phyloP scores from a whole-genome alignment of 2,113 vertebrate species.

The Rhinoderma darwinii region DNA sequence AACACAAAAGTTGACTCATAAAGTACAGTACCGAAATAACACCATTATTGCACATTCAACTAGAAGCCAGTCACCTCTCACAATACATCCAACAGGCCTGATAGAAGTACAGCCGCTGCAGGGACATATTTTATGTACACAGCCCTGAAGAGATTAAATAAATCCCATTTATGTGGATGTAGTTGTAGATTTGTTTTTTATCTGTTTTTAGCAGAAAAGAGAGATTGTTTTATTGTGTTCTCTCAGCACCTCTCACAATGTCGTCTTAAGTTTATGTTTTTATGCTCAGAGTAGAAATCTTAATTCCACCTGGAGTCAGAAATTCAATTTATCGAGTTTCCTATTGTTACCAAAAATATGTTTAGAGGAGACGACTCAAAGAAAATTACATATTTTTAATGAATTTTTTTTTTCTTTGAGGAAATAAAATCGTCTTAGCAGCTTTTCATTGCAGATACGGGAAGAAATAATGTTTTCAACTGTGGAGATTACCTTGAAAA shows the following conservation, averaged over 20 bases:
- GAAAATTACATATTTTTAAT: slow-evolving; percentile 18
- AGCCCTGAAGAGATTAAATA: slow-evolving; percentile 48
- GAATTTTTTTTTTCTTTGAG: background rate
- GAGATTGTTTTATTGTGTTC: slow-evolving; percentile 39
- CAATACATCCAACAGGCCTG: background rate
- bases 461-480: background rate
- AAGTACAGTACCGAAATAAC: slow-evolving; percentile 12
- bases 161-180: slow-evolving; percentile 52
- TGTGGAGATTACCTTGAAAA: slow-evolving; percentile 1
- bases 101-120: slow-evolving; percentile 8
- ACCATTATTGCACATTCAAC: slow-evolving; percentile 17
- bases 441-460: background rate
- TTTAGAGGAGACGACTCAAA: slow-evolving; percentile 13
- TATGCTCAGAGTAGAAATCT: slow-evolving; percentile 33
- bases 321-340: slow-evolving; percentile 40
- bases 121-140: slow-evolving; percentile 41
- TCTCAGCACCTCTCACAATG: slow-evolving; percentile 7
- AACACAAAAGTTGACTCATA: background rate
- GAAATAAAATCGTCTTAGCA: background rate
- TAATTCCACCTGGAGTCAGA: slow-evolving; percentile 47
- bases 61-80: background rate
- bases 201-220: slow-evolving; percentile 23
- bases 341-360: slow-evolving; percentile 31
- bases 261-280: slow-evolving; percentile 41
- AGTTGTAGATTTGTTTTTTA: slow-evolving; percentile 47